A percentile compares a stretch with the other conserved stretches of the same genome.
phyloP scores from a whole-genome alignment of 2,888 invertebrate genomes.

The Pelosia muscerda region DNA sequence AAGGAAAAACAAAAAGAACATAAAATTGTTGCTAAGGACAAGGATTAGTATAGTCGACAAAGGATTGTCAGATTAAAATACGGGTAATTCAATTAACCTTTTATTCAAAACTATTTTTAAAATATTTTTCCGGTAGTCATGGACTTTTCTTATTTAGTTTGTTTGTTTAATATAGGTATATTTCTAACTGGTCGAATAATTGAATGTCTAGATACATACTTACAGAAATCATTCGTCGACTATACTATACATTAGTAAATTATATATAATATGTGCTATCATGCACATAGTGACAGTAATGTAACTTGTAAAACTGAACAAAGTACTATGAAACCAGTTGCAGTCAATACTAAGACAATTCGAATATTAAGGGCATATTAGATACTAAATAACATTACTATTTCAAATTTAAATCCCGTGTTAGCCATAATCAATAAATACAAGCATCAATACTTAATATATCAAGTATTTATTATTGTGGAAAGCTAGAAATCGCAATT shows the following conservation, averaged over 20 bases:
- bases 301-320: not conserved
- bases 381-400: not conserved
- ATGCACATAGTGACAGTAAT: constrained; percentile 5
- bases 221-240: too few relatives aligned
- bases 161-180: not conserved
- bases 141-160: not conserved
- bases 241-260: constrained; percentile 6
- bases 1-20: constrained; percentile 85
- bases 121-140: not conserved
- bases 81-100: not conserved
- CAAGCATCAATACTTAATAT: not conserved
- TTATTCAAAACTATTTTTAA: not conserved
- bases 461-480: not conserved
- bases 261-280: constrained; percentile 6
- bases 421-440: not conserved
- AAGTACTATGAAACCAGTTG: not conserved
- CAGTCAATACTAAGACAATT: not conserved
- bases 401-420: not conserved
- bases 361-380: not conserved
- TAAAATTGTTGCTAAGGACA: constrained; percentile 65
- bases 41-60: constrained; percentile 34
- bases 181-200: not conserved
- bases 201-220: not conserved
- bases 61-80: not conserved
- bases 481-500: not conserved